These are phyloP conservation scores for Dascyllus trimaculatus DNA, from an alignment of 2,113 vertebrate genomes.

Conservation along the genomic window DNA sequence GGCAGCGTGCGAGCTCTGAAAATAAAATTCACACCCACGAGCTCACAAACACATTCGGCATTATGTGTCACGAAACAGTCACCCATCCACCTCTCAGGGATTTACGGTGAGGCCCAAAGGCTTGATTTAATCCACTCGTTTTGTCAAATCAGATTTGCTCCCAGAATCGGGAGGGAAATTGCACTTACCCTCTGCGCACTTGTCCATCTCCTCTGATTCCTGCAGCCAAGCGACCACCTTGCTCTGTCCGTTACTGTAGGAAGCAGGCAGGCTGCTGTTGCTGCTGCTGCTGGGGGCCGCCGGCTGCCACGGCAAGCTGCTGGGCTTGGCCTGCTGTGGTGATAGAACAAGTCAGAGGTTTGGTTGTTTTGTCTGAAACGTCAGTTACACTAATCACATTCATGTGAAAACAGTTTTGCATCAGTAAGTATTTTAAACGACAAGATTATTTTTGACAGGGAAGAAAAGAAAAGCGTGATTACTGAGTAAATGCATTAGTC, in stretches of 20 bases:
- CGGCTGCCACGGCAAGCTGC: conserved; percentile 89
- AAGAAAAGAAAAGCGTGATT: too few relatives aligned
- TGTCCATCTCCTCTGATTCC: conserved; percentile 98
- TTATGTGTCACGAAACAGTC: conserved; percentile 17
- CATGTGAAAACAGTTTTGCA: too few relatives aligned
- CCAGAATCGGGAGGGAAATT: background rate
- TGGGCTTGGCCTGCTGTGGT: conserved; percentile 86
- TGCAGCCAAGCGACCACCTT: conserved; percentile 97
- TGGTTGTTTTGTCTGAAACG: background rate
- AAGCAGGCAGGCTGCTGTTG: conserved; percentile 91
- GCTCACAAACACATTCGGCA: conserved; percentile 28
- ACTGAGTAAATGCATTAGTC: background rate
- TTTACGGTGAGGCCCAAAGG: conserved; percentile 1
- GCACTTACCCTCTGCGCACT: conserved; percentile 94
- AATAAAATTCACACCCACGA: conserved; percentile 44
- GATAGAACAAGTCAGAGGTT: conserved; percentile 10
- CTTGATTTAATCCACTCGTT: conserved; percentile 47
- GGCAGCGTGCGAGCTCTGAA: conserved; percentile 96
- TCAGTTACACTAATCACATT: too few relatives aligned
- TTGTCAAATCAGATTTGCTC: conserved; percentile 35
- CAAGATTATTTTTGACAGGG: too few relatives aligned
- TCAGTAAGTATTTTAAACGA: too few relatives aligned
- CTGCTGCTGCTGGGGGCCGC: conserved; percentile 79
- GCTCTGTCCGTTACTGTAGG: conserved; percentile 95
- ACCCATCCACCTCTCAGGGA: conserved; percentile 16